These are phyloP conservation scores for Clarias pachynema DNA, from an alignment of 2,797 vertebrate genomes.

Conservation along the genomic window DNA sequence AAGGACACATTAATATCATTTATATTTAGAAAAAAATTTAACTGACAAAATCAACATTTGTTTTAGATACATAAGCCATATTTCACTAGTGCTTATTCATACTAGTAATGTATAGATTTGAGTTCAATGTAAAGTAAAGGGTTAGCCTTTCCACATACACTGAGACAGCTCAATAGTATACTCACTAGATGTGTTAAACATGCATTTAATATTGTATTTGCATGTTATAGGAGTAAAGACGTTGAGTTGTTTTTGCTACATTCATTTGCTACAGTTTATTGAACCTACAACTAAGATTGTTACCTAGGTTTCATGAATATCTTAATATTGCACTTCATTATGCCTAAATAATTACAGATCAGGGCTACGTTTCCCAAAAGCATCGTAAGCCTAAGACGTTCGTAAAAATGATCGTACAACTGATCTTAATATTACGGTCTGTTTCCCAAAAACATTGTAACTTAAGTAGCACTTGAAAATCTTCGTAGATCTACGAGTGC, in stretches of 20 bases:
- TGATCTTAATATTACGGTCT: too few relatives aligned
- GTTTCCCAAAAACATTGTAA: too few relatives aligned
- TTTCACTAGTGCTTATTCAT: background rate
- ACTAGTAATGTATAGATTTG: background rate
- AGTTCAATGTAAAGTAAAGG: background rate
- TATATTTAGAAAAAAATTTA: background rate
- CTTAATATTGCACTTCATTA: background rate
- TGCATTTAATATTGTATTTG: background rate
- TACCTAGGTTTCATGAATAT: background rate
- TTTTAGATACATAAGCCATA: background rate
- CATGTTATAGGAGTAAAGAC: background rate
- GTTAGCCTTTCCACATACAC: background rate
- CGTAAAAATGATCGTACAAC: too few relatives aligned
- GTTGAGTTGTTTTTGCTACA: background rate
- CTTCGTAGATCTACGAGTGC: too few relatives aligned
- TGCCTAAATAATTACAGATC: background rate
- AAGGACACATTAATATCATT: background rate
- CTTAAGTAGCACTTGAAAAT: too few relatives aligned
- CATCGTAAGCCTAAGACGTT: too few relatives aligned
- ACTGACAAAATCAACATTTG: background rate
- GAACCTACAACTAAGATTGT: background rate
- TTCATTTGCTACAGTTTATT: background rate
- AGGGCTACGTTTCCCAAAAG: background rate
- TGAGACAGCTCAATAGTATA: background rate
- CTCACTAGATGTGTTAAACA: background rate